Percentiles rank a stretch among this genome's conserved stretches.
phyloP scores from a whole-genome alignment of 2,797 vertebrate species.

The Cossypha caffra region DNA sequence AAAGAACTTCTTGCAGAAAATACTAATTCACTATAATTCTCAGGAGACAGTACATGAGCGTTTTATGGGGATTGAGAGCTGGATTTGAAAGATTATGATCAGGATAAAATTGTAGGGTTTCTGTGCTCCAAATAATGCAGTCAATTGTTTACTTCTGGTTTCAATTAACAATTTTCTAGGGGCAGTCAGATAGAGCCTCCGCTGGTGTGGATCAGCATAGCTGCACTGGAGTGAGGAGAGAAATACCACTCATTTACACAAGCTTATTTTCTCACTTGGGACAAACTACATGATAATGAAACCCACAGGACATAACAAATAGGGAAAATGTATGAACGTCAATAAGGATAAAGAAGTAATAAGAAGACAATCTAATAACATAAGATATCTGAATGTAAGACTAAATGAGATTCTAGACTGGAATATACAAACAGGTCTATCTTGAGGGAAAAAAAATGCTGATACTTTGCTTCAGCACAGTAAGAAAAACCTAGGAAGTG shows the following conservation, averaged over 20 bases:
- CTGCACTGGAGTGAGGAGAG: background rate
- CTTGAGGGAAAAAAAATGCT: background rate
- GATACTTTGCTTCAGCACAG: background rate
- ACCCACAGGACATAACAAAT: background rate
- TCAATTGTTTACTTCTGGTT: background rate
- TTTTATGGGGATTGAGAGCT: background rate
- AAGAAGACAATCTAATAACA: background rate
- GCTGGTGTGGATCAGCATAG: background rate
- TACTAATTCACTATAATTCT: background rate
- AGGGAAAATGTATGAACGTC: background rate
- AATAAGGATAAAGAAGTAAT: background rate
- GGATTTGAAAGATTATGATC: background rate
- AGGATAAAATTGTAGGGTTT: background rate
- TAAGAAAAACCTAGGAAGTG: background rate
- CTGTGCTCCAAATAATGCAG: background rate
- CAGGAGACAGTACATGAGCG: fast-evolving
- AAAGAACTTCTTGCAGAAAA: background rate
- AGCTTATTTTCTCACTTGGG: background rate
- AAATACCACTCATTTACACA: background rate
- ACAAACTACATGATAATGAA: background rate
- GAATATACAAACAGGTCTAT: background rate
- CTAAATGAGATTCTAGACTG: background rate
- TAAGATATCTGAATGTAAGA: background rate
- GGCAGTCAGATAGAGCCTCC: background rate
- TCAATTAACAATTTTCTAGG: background rate